Base-by-base conservation (phyloP, 2,888 invertebrate genomes). In the Callosobruchus maculatus region DNA sequence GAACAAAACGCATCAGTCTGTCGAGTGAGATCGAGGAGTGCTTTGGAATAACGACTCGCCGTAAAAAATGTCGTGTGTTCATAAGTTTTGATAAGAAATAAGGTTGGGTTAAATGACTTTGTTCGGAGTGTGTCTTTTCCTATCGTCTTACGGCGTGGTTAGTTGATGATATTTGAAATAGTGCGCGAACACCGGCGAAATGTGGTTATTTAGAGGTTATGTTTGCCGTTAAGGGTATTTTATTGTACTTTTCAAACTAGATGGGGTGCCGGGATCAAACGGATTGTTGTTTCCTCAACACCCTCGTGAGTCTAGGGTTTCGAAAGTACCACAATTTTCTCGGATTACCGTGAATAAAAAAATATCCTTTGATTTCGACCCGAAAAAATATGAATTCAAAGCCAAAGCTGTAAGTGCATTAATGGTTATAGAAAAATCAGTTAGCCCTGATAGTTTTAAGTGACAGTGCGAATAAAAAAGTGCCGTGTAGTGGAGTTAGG, bases 1-100 rank as follows among this genome's bases (percentile, higher is more conserved):
- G 89, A 81, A 88, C 89, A 76, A 90, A 90, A 89, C 87, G 85
- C 86, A 79, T 83, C 86, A 80, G 88, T 86, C 86, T 89, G 88
- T 74, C 80, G 82, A 82, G 83, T 80, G 84, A 85, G 83, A 84
- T 83, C 84, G 85, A 82, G 74, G 83, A 79, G 84, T 83, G 83
- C 82, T 81, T 80, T 80, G 80, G 81, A 78, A 79, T 79, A 79
- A 78, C 80, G 81, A 79, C 79, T 77, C 76, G 72, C 73, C 72
- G 79, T 71, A 72, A 78, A 72, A 78, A 81, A 81, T 79, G 77
- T 79, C 80, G 78, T 75, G 75, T 78, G 78, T 74, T 77, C 74
- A 76, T 74, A 70, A 75, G 79, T 74, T 74, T 77, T 77, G 75
- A 80, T 80, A 80, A 73, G 75, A 80, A 77, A 77, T 75, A 76